Base-by-base conservation (phyloP, 2,113 vertebrate species). In the Eulemur rufifrons region DNA sequence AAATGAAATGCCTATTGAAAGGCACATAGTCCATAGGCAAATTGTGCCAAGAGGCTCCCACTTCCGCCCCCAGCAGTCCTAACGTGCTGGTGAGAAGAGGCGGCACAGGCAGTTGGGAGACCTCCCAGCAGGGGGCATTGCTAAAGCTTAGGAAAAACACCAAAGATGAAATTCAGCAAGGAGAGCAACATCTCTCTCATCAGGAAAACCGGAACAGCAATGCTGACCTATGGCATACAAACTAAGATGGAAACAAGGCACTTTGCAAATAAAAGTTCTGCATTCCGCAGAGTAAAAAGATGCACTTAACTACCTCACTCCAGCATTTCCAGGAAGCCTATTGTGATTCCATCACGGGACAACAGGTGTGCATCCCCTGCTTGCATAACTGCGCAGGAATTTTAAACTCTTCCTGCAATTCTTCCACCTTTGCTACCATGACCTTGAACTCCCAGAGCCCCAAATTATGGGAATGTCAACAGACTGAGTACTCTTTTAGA, bases 391-490 rank as follows among this genome's bases (percentile, higher is more conserved):
- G 42, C 56, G 45, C 15, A 27, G 45, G 29, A 37, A 56, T 56
- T 52, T 54, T 52, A 1, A 89, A n/a, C 54, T 83, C 45, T 80
- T 94, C 52, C 78, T 37, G 2, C 25, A 7, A 7, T 32, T 68
- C 66, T 68, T 5, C 39, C 5, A 17, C 47, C 59, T 73, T 50
- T 47, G 56, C 45, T 92, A 9, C 18, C 7, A 87, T 47, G 76
- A 86, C 42, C 89, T 66, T 66, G 54, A 95, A 95, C 82, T 81
- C 54, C 37, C 12, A 87, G 56, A 34, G 73, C 47, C 76, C 52
- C 39, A 56, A 66, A 80, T 39, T 61, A 76, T 8, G 27, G 34
- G 23, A 56, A 89, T 64, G 82, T 71, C 68, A 93, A 77, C 7
- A 86, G n/a, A 74, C 27, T 0, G 6, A 63, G 42, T 23, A 29